These are phyloP conservation scores for Poecilia wingei DNA, from an alignment of 2,797 vertebrate genomes.

Conservation along the genomic window DNA sequence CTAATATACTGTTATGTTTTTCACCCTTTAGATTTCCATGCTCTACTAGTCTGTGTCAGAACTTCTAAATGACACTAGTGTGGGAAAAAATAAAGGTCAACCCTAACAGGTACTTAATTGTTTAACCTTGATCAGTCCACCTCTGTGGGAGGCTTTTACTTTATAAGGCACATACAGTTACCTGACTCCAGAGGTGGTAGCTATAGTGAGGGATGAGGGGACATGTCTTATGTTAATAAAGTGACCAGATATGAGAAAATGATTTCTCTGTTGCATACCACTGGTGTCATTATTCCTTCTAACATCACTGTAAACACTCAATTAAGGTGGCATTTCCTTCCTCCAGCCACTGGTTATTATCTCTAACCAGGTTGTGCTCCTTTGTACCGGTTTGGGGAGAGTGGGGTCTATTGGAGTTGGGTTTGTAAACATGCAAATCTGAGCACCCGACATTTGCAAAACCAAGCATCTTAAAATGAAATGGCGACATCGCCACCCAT, in stretches of 20 bases:
- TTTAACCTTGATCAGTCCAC: background rate
- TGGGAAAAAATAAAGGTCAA: background rate
- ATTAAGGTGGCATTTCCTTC: background rate
- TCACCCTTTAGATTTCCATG: background rate
- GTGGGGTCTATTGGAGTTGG: background rate
- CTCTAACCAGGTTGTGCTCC: background rate
- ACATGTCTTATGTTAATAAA: background rate
- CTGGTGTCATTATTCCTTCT: background rate
- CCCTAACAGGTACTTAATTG: background rate
- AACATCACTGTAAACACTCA: background rate
- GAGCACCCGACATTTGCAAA: background rate
- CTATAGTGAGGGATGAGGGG: background rate
- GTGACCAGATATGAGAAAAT: background rate
- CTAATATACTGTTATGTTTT: background rate
- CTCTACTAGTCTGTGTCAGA: background rate
- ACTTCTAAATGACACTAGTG: background rate
- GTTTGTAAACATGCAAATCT: conserved; percentile 2
- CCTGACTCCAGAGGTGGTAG: background rate
- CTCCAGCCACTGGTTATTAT: background rate
- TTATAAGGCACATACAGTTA: conserved; percentile 5
- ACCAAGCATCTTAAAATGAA: background rate
- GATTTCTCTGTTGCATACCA: background rate
- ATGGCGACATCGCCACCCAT: background rate
- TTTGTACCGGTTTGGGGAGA: background rate
- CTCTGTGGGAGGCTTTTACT: background rate